Evolutionary conservation across 2,888 invertebrate species (phyloP).

Genomic region (Hydropsyche betteni): DNA sequence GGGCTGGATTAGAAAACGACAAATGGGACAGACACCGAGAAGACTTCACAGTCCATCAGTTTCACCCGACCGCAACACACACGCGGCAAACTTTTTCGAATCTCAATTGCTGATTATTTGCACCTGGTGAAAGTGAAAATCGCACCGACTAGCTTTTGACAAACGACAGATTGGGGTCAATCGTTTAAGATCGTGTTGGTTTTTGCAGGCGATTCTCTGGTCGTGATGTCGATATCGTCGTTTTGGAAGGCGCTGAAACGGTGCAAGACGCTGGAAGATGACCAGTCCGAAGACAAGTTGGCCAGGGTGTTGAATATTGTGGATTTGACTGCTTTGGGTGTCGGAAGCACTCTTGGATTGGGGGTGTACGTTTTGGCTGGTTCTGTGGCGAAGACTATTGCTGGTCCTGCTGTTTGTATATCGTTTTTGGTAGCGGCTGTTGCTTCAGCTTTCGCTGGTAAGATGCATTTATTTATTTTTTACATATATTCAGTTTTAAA

Average conservation of each 20-base stretch:
- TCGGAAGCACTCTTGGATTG: constrained; percentile 89
- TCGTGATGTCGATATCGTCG: constrained; percentile 54
- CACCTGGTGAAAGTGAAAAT: no score
- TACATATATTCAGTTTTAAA: no score
- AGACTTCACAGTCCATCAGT: no score
- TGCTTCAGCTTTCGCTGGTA: constrained; percentile 92
- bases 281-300: constrained; percentile 59
- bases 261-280: constrained; percentile 59
- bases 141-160: no score
- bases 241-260: constrained; percentile 58
- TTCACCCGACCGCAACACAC: no score
- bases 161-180: no score
- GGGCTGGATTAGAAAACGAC: no score
- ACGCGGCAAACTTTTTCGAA: no score
- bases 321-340: constrained; percentile 87
- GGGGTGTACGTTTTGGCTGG: constrained; percentile 96
- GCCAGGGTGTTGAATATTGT: constrained; percentile 78
- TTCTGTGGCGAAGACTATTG: constrained; percentile 83
- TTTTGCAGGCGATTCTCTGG: background rate
- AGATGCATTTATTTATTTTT: constrained; percentile 52
- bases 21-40: no score
- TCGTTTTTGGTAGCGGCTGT: constrained; percentile 93
- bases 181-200: background rate
- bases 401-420: constrained; percentile 91
- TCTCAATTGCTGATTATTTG: no score